A percentile compares a stretch with the other conserved stretches of the same genome.
Conservation (phyloP, 2,888 invertebrate genomes). For the Acrobasis repandana region DNA sequence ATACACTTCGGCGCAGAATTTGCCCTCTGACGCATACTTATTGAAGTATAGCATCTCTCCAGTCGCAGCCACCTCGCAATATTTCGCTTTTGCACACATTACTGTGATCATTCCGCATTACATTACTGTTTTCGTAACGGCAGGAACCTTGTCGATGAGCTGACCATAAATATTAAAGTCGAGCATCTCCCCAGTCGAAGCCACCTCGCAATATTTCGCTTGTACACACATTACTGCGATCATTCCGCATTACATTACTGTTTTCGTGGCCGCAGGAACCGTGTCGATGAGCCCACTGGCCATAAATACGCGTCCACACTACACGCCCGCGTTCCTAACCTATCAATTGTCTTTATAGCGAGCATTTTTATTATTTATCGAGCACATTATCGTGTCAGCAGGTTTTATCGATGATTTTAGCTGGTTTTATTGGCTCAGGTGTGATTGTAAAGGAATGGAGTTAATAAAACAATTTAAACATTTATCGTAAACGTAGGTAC, state of each 20-base stretch:
- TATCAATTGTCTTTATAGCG: slow-evolving; percentile 76
- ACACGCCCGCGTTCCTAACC: slow-evolving; percentile 64
- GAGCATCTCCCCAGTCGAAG: background rate
- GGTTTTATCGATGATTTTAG: slow-evolving; percentile 44
- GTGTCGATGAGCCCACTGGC: slow-evolving; percentile 55
- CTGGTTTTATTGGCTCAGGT: background rate
- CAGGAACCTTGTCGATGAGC: background rate
- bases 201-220: slow-evolving; percentile 59
- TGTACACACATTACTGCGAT: slow-evolving; percentile 74
- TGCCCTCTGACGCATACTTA: background rate
- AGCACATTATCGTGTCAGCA: slow-evolving; percentile 54
- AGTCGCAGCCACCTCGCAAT: slow-evolving; percentile 40
- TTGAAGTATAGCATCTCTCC: background rate
- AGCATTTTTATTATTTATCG: slow-evolving; percentile 72
- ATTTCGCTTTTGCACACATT: slow-evolving; percentile 74
- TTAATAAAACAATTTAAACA: no score
- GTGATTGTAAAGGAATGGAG: background rate
- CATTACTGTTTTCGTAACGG: slow-evolving; percentile 39
- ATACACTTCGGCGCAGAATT: no score
- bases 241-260: slow-evolving; percentile 71
- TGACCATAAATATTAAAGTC: background rate
- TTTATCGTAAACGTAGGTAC: no score
- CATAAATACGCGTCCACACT: slow-evolving; percentile 61
- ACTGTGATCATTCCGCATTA: slow-evolving; percentile 73
- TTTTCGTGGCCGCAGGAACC: slow-evolving; percentile 42